Conservation (phyloP, 2,113 vertebrate species). For the Heliornis fulica region DNA sequence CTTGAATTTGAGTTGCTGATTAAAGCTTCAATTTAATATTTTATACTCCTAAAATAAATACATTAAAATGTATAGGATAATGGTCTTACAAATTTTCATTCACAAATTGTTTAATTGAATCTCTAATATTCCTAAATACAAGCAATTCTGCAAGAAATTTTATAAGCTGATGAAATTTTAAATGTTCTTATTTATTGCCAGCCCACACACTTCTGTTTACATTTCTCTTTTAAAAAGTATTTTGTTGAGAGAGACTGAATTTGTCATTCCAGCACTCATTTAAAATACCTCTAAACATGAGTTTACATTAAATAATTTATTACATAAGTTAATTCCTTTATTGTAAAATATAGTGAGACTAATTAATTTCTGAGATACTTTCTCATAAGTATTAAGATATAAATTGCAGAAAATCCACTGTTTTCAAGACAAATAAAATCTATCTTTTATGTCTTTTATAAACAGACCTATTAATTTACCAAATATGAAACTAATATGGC, state of each 20-base stretch:
- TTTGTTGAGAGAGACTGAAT: background rate
- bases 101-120: background rate
- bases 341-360: background rate
- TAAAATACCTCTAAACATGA: background rate
- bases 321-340: background rate
- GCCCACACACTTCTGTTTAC: background rate
- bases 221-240: background rate
- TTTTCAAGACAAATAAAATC: background rate
- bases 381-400: background rate
- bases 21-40: background rate
- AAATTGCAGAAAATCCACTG: background rate
- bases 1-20: background rate
- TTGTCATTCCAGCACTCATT: background rate
- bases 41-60: background rate
- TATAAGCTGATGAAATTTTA: background rate
- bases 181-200: background rate
- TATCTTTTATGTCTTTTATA: background rate
- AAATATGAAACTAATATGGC: background rate
- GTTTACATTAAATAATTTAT: background rate
- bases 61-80: background rate
- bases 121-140: background rate
- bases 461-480: background rate
- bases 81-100: background rate
- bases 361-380: background rate
- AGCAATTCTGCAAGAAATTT: background rate